A percentile compares a stretch with the other conserved stretches of the same genome.
Conservation (phyloP, 2,888 invertebrate genomes). For the Caenorhabditis plicata region DNA sequence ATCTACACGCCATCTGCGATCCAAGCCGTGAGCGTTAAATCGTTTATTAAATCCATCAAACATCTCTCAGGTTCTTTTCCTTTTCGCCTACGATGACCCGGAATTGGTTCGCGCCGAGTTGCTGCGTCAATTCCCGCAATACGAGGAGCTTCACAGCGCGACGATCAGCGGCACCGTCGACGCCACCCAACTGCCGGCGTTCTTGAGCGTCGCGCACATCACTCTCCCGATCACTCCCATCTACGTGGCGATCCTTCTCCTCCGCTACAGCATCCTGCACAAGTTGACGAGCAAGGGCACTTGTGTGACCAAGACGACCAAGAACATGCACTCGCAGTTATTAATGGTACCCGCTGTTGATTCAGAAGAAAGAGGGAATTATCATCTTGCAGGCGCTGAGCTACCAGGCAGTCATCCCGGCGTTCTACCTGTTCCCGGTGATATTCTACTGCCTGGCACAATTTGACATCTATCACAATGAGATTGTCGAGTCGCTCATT, state of each 20-base stretch:
- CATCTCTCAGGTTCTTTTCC: no score
- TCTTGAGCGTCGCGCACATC: conserved; percentile 15
- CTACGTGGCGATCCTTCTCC: conserved; percentile 4
- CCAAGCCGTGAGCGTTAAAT: not conserved
- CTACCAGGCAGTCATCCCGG: conserved; percentile 10
- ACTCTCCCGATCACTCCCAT: conserved; percentile 11
- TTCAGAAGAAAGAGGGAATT: not conserved
- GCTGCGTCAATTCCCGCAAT: conserved; percentile 2
- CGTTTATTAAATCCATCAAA: no score
- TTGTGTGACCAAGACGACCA: conserved; percentile 3
- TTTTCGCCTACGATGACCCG: conserved; percentile 1
- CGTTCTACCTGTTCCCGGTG: conserved; percentile 10
- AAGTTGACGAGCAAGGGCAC: conserved; percentile 5
- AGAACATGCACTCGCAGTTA: conserved; percentile 10
- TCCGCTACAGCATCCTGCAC: conserved; percentile 4
- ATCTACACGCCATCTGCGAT: not conserved
- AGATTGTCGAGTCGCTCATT: conserved; percentile 6
- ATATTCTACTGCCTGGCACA: conserved; percentile 3
- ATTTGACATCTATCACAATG: conserved; percentile 9
- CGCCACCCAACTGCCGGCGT: not conserved
- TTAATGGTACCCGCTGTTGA: conserved; percentile 2
- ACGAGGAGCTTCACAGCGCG: conserved; percentile 1
- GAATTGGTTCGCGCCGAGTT: not conserved
- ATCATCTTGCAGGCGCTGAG: conserved; percentile 11
- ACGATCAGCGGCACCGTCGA: conserved; percentile 3